These are phyloP conservation scores for Apostichopus californicus DNA, from an alignment of 35 echinoderm and acorn worm species.

Conservation along the genomic window DNA sequence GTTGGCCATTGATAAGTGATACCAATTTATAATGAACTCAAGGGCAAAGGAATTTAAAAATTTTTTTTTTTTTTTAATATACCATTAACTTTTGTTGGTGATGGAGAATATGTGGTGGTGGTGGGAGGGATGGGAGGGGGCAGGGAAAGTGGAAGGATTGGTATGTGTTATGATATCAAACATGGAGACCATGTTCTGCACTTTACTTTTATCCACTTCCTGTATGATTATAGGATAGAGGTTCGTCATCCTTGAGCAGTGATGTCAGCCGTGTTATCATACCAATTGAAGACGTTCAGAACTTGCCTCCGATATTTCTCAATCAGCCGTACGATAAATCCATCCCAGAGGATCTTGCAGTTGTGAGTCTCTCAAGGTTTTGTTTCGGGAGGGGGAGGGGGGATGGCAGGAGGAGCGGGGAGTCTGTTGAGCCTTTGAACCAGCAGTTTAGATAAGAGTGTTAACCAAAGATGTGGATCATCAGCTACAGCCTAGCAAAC, in stretches of 20 bases:
- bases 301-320: constrained; percentile 21
- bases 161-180: too few relatives aligned
- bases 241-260: not conserved
- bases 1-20: too few relatives aligned
- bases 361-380: not conserved
- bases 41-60: too few relatives aligned
- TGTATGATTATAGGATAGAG: constrained; percentile 22
- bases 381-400: not conserved
- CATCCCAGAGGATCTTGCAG: constrained; percentile 10
- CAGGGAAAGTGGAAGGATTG: too few relatives aligned
- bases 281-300: constrained; percentile 36
- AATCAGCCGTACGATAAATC: constrained; percentile 46
- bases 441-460: not conserved
- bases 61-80: not conserved
- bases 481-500: too few relatives aligned
- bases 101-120: too few relatives aligned
- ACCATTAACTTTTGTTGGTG: not conserved
- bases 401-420: not conserved
- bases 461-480: not conserved
- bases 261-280: constrained; percentile 31
- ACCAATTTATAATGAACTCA: too few relatives aligned
- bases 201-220: not conserved
- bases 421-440: not conserved
- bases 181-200: not conserved
- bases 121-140: too few relatives aligned